Percentiles rank a stretch among this genome's conserved stretches.
phyloP scores from a whole-genome alignment of 2,113 vertebrate species.

The Chrysochloris asiatica region DNA sequence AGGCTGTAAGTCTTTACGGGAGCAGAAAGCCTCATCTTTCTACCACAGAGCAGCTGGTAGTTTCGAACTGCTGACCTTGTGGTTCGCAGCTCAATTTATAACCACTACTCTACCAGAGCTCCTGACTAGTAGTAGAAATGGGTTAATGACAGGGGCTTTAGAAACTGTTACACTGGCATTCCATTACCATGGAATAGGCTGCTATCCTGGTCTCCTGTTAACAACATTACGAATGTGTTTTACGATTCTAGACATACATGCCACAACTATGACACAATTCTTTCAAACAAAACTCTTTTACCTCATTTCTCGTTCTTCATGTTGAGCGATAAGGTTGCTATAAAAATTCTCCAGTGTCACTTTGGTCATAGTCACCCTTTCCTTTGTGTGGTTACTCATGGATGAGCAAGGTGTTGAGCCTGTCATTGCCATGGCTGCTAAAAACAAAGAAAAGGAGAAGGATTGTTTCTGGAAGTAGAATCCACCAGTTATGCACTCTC shows the following conservation, averaged over 20 bases:
- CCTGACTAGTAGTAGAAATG: background rate
- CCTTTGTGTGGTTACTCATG: conserved; percentile 99
- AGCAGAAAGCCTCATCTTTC: too few relatives aligned
- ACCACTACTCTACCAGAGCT: too few relatives aligned
- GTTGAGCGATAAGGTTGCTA: conserved; percentile 97
- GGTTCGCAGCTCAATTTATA: too few relatives aligned
- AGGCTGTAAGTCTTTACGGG: too few relatives aligned
- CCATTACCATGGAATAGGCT: background rate
- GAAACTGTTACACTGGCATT: background rate
- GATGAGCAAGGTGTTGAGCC: conserved; percentile 94
- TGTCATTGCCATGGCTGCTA: conserved; percentile 96
- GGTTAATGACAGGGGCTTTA: background rate
- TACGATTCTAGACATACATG: background rate
- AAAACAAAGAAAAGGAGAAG: conserved; percentile 45
- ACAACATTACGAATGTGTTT: background rate
- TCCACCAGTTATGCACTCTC: background rate
- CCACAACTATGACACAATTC: background rate
- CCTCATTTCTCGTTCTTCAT: conserved; percentile 99
- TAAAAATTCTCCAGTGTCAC: conserved; percentile 99
- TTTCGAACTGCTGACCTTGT: too few relatives aligned
- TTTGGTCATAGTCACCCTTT: conserved; percentile 98
- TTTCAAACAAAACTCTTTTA: conserved; percentile 79
- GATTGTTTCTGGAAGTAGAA: background rate
- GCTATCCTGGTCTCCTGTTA: conserved; percentile 9
- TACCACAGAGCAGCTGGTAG: too few relatives aligned